Evolutionary conservation across 1,140 invertebrate species (phyloP).

Genomic region (Doryteuthis pealeii): DNA sequence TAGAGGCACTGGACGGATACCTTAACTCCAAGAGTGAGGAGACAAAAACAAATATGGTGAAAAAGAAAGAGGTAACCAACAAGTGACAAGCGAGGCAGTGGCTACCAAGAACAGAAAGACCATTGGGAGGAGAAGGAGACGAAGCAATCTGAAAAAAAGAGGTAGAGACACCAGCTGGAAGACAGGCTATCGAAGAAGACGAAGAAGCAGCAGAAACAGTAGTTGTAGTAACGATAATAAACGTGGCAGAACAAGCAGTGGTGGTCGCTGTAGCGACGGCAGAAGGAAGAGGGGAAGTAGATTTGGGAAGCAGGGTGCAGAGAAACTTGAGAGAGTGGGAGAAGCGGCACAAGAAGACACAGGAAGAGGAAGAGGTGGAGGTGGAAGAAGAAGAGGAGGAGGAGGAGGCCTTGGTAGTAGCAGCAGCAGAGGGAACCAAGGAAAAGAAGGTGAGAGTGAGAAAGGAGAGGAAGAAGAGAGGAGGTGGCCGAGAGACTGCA

Average conservation of each 20-base stretch:
- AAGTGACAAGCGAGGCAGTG: no score
- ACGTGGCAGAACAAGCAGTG: not conserved
- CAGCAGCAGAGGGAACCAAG: not conserved
- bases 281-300: conserved; percentile 4
- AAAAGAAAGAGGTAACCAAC: no score
- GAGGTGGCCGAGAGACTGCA: no score
- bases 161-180: conserved; percentile 5
- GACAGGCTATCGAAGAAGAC: conserved; percentile 9
- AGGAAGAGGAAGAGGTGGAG: conserved; percentile 5
- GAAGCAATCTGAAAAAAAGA: not conserved
- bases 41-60: no score
- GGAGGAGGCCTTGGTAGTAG: not conserved
- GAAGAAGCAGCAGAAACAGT: conserved; percentile 15
- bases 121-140: not conserved
- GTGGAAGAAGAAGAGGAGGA: conserved; percentile 7
- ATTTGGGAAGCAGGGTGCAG: conserved; percentile 2
- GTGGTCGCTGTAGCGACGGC: not conserved
- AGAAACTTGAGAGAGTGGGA: conserved; percentile 3
- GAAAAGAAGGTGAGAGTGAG: no score
- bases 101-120: no score
- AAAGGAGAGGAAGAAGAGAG: no score
- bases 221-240: not conserved
- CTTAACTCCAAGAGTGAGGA: no score
- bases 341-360: not conserved
- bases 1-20: not conserved